These are phyloP conservation scores for Paramuricea clavata DNA, from an alignment of 92 coral and sea anemone genomes.

Conservation along the genomic window DNA sequence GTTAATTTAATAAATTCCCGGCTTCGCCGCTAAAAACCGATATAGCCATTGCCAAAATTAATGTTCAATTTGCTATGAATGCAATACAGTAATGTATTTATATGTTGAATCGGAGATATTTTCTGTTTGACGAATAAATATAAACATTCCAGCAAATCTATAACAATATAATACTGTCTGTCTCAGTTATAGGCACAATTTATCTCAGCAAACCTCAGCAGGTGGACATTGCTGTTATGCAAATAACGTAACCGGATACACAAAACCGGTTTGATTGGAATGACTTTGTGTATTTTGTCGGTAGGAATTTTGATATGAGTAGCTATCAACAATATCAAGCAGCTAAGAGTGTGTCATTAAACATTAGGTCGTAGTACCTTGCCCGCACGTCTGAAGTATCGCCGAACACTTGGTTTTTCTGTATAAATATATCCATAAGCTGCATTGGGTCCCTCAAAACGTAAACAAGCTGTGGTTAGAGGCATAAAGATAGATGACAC, in stretches of 20 bases:
- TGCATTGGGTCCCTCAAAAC: background rate
- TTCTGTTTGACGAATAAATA: too few relatives aligned
- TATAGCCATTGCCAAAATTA: too few relatives aligned
- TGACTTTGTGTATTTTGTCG: slow-evolving; percentile 9
- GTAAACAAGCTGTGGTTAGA: slow-evolving; percentile 8
- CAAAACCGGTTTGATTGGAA: background rate
- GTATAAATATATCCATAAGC: background rate
- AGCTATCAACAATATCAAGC: slow-evolving; percentile 3
- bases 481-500: background rate
- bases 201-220: slow-evolving; percentile 26
- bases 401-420: background rate
- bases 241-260: slow-evolving; percentile 33
- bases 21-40: too few relatives aligned
- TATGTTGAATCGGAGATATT: too few relatives aligned
- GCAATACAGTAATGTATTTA: too few relatives aligned
- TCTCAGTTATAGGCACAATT: too few relatives aligned
- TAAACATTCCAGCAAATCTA: background rate
- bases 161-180: background rate
- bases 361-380: background rate
- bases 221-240: slow-evolving; percentile 31
- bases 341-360: slow-evolving; percentile 2
- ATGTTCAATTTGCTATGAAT: too few relatives aligned
- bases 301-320: slow-evolving; percentile 11
- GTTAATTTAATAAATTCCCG: too few relatives aligned
- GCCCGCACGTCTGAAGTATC: background rate